A percentile compares a stretch with the other conserved stretches of the same genome.
phyloP scores from a whole-genome alignment of 1,140 invertebrate species.

The Ridgeia piscesae region DNA sequence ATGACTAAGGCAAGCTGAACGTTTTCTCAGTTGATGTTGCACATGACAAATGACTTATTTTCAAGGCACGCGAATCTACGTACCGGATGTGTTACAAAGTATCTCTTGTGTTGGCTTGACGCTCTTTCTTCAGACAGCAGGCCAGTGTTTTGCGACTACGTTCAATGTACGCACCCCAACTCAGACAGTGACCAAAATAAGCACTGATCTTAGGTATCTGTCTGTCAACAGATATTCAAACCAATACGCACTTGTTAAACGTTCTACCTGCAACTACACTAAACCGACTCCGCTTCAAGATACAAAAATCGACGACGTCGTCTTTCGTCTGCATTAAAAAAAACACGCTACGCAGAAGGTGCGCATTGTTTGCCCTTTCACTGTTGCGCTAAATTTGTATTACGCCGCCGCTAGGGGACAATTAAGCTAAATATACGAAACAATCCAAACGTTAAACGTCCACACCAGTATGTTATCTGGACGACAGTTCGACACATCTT shows the following conservation, averaged over 20 bases:
- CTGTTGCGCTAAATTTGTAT: not conserved
- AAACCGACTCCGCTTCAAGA: not conserved
- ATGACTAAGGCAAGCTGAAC: not conserved
- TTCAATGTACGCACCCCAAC: not conserved
- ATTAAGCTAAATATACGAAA: not conserved
- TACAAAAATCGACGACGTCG: not conserved
- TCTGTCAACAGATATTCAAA: not conserved
- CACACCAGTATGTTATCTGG: not conserved
- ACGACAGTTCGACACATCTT: not conserved
- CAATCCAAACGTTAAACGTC: not conserved
- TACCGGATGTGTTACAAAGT: not conserved
- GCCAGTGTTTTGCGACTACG: not conserved
- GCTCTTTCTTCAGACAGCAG: not conserved
- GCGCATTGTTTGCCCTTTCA: constrained; percentile 3
- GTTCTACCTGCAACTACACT: not conserved
- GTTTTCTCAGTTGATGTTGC: not conserved
- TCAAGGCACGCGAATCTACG: not conserved
- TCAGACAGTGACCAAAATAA: not conserved
- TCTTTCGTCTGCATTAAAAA: not conserved
- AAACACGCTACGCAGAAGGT: not conserved
- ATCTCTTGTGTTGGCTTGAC: not conserved
- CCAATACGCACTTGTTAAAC: not conserved
- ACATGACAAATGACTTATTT: not conserved
- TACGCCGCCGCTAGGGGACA: not conserved
- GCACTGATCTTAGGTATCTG: not conserved